Conservation (phyloP, 2,888 invertebrate genomes). For the Petrophora chlorosata region DNA sequence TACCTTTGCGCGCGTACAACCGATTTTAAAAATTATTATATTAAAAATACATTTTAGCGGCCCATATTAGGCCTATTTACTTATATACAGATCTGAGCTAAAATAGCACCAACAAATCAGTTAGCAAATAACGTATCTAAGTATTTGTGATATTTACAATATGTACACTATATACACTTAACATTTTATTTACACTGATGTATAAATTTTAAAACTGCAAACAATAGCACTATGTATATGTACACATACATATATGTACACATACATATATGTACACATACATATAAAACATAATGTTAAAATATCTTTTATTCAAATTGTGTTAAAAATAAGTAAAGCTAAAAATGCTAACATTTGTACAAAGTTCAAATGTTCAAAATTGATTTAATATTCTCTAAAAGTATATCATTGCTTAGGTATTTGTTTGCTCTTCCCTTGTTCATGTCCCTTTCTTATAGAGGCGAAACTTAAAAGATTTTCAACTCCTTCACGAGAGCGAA, state of each 20-base stretch:
- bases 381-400: background rate
- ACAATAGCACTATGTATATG: conserved; percentile 21
- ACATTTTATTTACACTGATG: background rate
- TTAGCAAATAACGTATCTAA: too few species aligned
- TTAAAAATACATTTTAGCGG: too few species aligned
- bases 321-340: conserved; percentile 30
- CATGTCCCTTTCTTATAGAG: conserved; percentile 61
- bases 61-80: too few species aligned
- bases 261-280: too few species aligned
- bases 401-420: conserved; percentile 33
- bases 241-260: too few species aligned
- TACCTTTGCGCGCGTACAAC: background rate
- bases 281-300: too few species aligned
- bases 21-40: too few species aligned
- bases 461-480: conserved; percentile 71
- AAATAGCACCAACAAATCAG: too few species aligned
- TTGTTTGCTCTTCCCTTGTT: conserved; percentile 60
- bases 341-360: conserved; percentile 33
- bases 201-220: background rate
- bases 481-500: conserved; percentile 74
- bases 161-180: conserved; percentile 18
- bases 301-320: too few species aligned
- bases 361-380: background rate
- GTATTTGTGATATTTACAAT: conserved; percentile 7
- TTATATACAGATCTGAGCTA: background rate